Evolutionary conservation across 2,797 vertebrate genomes (phyloP).

Genomic region (Gambelia wislizenii): DNA sequence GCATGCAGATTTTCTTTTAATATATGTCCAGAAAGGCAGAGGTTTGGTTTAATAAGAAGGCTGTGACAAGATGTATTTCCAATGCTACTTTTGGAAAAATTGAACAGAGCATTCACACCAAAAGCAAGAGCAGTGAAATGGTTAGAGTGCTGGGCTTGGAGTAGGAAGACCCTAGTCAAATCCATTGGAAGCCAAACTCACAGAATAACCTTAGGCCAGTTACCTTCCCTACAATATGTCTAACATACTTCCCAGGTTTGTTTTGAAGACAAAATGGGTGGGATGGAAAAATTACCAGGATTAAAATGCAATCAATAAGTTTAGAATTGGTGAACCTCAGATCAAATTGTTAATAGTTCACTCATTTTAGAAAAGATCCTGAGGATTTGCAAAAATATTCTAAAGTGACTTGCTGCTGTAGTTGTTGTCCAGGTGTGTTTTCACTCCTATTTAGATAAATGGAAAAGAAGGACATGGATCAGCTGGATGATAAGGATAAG

Average conservation of each 20-base stretch:
- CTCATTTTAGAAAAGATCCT: not conserved
- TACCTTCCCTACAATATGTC: not conserved
- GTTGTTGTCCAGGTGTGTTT: not conserved
- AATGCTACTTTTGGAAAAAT: not conserved
- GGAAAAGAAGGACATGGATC: too few relatives aligned
- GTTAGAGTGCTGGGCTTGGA: not conserved
- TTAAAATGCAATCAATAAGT: not conserved
- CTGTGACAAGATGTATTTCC: not conserved
- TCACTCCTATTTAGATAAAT: not conserved
- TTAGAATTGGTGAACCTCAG: not conserved
- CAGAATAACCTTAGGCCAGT: not conserved
- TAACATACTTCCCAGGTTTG: too few relatives aligned
- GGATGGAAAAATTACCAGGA: not conserved
- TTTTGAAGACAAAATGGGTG: not conserved
- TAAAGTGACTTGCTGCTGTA: not conserved
- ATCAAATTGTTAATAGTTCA: not conserved
- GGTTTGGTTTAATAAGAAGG: not conserved
- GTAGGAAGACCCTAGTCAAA: not conserved
- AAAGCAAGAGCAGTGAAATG: not conserved
- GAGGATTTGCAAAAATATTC: not conserved
- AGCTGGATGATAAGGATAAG: too few relatives aligned
- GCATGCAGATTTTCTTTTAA: not conserved
- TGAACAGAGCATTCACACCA: not conserved
- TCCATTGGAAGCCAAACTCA: not conserved
- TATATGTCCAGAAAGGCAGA: not conserved